Evolutionary conservation across 2,113 vertebrate species (phyloP).

Genomic region (Nestor notabilis): DNA sequence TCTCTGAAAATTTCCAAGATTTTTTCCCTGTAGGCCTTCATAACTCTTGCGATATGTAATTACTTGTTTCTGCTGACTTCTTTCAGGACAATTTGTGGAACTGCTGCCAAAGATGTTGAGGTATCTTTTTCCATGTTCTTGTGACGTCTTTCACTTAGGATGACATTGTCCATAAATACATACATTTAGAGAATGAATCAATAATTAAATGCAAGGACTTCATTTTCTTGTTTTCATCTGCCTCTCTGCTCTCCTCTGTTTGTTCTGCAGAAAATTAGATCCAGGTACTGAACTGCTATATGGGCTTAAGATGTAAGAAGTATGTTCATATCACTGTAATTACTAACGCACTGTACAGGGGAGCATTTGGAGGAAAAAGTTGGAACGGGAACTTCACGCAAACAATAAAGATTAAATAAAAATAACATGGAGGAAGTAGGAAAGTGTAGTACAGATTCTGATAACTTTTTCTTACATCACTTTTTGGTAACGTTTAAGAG

Average conservation of each 20-base stretch:
- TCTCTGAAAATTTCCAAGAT: slow-evolving; percentile 1
- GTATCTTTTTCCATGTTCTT: slow-evolving; percentile 41
- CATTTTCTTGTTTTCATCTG: background rate
- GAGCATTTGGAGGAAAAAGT: background rate
- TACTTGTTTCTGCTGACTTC: slow-evolving; percentile 28
- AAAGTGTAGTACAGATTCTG: background rate
- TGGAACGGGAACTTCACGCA: background rate
- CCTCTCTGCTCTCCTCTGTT: background rate
- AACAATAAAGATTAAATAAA: background rate
- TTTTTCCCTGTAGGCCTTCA: background rate
- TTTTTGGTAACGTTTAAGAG: background rate
- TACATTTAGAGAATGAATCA: background rate
- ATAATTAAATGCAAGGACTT: background rate
- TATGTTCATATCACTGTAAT: background rate
- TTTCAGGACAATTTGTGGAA: slow-evolving; percentile 1
- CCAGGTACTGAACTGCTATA: background rate
- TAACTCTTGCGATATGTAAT: background rate
- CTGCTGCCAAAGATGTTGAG: slow-evolving; percentile 40
- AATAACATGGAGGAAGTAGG: background rate
- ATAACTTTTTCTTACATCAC: background rate
- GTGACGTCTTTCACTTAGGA: background rate
- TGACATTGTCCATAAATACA: background rate
- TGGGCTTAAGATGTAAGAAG: background rate
- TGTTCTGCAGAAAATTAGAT: background rate
- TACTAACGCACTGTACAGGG: background rate